Evolutionary conservation across 2,888 invertebrate species (phyloP).

Genomic region (Epinotia ramella): DNA sequence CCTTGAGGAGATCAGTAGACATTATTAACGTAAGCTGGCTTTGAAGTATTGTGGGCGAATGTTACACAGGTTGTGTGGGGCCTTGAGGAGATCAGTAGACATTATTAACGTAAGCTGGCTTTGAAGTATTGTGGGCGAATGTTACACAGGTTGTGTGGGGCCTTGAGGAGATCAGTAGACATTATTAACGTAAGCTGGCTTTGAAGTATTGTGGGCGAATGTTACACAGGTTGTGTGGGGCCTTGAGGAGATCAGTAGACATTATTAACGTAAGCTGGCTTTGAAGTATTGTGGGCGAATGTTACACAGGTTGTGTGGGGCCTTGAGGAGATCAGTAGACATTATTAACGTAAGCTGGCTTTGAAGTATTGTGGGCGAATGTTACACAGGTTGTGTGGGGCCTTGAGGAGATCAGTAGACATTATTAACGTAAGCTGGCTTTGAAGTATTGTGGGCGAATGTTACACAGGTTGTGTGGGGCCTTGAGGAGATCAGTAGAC

Average conservation of each 20-base stretch:
- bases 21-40: slow-evolving; percentile 8
- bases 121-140: slow-evolving; percentile 6
- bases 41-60: slow-evolving; percentile 6
- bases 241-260: slow-evolving; percentile 14
- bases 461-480: background rate
- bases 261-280: slow-evolving; percentile 8
- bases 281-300: slow-evolving; percentile 6
- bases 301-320: background rate
- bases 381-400: background rate
- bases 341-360: slow-evolving; percentile 8
- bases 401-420: slow-evolving; percentile 14
- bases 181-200: slow-evolving; percentile 8
- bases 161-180: slow-evolving; percentile 14
- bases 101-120: slow-evolving; percentile 8
- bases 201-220: slow-evolving; percentile 6
- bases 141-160: background rate
- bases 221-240: background rate
- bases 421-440: slow-evolving; percentile 8
- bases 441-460: slow-evolving; percentile 6
- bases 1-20: slow-evolving; percentile 14
- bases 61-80: background rate
- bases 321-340: slow-evolving; percentile 14
- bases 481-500: slow-evolving; percentile 14
- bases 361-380: slow-evolving; percentile 6
- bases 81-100: slow-evolving; percentile 14